Evolutionary conservation across 30 jellyfish, hydroid and myxozoan species (phyloP).

Genomic region (Aurelia aurita): DNA sequence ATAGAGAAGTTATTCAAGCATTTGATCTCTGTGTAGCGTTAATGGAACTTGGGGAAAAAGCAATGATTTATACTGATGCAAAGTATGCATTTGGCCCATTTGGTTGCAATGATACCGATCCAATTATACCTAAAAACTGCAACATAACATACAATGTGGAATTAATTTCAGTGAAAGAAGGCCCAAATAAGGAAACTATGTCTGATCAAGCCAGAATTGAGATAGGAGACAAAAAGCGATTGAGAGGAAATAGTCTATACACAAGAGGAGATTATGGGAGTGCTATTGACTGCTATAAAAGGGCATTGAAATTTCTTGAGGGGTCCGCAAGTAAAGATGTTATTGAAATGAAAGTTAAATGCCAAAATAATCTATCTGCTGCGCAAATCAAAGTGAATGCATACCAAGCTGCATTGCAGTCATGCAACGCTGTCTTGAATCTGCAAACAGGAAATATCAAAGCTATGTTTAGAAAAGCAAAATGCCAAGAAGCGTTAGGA

Average conservation of each 20-base stretch:
- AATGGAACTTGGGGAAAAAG: slow-evolving; percentile 82
- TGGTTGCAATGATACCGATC: slow-evolving; percentile 65
- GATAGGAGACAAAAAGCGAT: slow-evolving; percentile 80
- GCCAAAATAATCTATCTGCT: slow-evolving; percentile 85
- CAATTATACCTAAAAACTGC: slow-evolving; percentile 76
- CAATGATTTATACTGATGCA: slow-evolving; percentile 73
- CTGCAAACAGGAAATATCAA: slow-evolving; percentile 70
- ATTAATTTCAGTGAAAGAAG: slow-evolving; percentile 62
- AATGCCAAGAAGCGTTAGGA: slow-evolving; percentile 87
- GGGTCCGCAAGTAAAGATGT: slow-evolving; percentile 77
- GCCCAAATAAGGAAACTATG: slow-evolving; percentile 36
- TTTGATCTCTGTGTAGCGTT: slow-evolving; percentile 85
- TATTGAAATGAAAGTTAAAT: slow-evolving; percentile 69
- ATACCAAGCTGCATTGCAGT: slow-evolving; percentile 72
- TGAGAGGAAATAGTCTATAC: slow-evolving; percentile 78
- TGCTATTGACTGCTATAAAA: slow-evolving; percentile 79
- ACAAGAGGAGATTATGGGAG: slow-evolving; percentile 79
- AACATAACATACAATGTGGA: slow-evolving; percentile 73
- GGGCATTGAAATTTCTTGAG: slow-evolving; percentile 88
- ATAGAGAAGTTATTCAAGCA: slow-evolving; percentile 73
- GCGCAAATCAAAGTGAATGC: slow-evolving; percentile 92
- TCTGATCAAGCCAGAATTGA: slow-evolving; percentile 55
- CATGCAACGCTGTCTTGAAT: slow-evolving; percentile 76
- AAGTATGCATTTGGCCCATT: slow-evolving; percentile 89
- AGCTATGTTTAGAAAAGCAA: slow-evolving; percentile 87